phyloP scores from a whole-genome alignment of 2,797 vertebrate species.

The Erpetoichthys calabaricus region DNA sequence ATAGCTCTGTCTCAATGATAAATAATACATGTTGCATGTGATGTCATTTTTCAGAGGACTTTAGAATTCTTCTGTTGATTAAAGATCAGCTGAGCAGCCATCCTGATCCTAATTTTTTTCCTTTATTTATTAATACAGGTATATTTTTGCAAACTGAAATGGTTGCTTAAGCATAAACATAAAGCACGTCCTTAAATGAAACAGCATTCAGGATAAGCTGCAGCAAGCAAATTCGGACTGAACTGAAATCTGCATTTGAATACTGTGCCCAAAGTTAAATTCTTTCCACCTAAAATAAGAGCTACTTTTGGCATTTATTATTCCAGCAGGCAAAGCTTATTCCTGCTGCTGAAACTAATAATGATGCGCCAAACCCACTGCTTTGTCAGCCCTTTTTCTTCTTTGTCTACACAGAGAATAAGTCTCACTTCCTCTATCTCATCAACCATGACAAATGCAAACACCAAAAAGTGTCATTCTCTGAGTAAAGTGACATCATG shows the following conservation, averaged over 20 bases:
- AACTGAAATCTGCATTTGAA: slow-evolving; percentile 6
- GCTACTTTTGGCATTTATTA: slow-evolving; percentile 4
- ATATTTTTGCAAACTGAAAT: too few species aligned
- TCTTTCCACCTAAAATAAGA: slow-evolving; percentile 6
- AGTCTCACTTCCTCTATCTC: slow-evolving; percentile 39
- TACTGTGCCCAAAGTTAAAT: slow-evolving; percentile 4
- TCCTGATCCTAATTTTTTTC: neutral
- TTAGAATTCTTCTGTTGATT: neutral
- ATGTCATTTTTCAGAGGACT: neutral
- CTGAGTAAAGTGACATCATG: slow-evolving; percentile 31
- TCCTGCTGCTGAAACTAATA: slow-evolving; percentile 2
- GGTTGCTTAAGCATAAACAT: slow-evolving; percentile 1
- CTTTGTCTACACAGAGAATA: slow-evolving; percentile 19
- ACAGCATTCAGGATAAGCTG: too few species aligned
- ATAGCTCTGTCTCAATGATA: neutral
- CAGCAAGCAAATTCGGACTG: neutral
- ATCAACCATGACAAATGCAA: slow-evolving; percentile 32
- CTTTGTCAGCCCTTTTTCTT: slow-evolving; percentile 6
- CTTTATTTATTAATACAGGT: too few species aligned
- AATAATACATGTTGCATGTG: neutral
- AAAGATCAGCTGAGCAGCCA: neutral
- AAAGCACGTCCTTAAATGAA: neutral
- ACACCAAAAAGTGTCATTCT: slow-evolving; percentile 29
- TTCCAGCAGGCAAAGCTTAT: slow-evolving; percentile 2
- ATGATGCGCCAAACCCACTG: slow-evolving; percentile 8